Evolutionary conservation across 2,797 vertebrate genomes (phyloP), one percentile per base, ranked within the genome.

Genomic region (Sternarchorhynchus goeldii): DNA sequence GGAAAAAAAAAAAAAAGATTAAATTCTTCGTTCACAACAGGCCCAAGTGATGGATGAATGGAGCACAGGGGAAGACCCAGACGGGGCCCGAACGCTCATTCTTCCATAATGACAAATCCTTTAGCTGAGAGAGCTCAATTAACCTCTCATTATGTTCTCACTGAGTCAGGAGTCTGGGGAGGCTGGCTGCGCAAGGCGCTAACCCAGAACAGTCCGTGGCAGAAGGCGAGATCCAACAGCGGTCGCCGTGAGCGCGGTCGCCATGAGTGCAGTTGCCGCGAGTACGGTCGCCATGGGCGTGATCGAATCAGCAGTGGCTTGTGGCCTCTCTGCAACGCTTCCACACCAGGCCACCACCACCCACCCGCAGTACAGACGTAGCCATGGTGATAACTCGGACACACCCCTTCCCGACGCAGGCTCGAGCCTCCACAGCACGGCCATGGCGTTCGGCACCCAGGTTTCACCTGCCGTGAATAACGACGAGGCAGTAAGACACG

Each of bases 121-220:
- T 55, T 45, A 55, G 68, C 83, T 45, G 78, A 67, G 62, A 80
- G 53, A 82, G 81, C 83, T 76, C 81, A 78, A 85, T 85, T 85
- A 85, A 81, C 83, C 83, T 82, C 81, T 80, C 68, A 66, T 73
- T 82, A 82, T 73, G 65, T 76, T 75, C 62, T 31, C 55, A 80
- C 41, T 55, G 75, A 75, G 72, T 53, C 41, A 32, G 53, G 29
- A 14, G n/a, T 34, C 70, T 41, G 73, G 53, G 31, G 59, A 79
- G 64, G 56, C 32, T 1, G 45, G n/a, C 45, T 55, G 8, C 66
- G 74, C 68, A 32, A 20, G 68, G 69, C 50, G 3, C 45, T 67
- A 70, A 58, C 80, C 59, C 20, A 4, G 31, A 64, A 72, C 59
- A 60, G 63, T 74, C n/a, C 34, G 20, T 25, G 41, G 20, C 45